These are phyloP conservation scores for Phrynocephalus forsythii DNA, from an alignment of 2,797 vertebrate species.

Conservation along the genomic window DNA sequence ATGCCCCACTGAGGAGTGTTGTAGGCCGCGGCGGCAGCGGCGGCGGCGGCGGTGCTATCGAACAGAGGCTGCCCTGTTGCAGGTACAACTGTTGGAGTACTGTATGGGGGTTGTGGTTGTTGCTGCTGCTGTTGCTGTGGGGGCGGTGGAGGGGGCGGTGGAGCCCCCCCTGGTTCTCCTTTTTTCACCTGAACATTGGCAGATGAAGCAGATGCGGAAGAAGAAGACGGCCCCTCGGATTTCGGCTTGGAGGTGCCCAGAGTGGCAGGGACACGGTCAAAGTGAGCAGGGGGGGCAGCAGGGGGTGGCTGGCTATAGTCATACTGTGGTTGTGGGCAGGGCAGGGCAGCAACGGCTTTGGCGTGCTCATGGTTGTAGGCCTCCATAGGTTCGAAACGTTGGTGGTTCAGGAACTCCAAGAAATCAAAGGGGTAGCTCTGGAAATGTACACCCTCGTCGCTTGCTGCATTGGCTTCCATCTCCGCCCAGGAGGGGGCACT, in stretches of 20 bases:
- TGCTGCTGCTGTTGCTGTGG: slow-evolving; percentile 44
- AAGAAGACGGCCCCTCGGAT: slow-evolving; percentile 49
- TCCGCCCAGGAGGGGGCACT: slow-evolving; percentile 32
- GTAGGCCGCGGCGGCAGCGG: neutral
- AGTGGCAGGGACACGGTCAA: slow-evolving; percentile 56
- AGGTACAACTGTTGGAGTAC: slow-evolving; percentile 25
- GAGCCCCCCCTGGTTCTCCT: slow-evolving; percentile 45
- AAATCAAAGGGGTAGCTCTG: slow-evolving; percentile 80
- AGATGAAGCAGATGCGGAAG: slow-evolving; percentile 72
- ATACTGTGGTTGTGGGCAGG: slow-evolving; percentile 67
- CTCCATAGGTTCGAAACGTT: slow-evolving; percentile 79
- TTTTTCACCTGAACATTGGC: slow-evolving; percentile 71
- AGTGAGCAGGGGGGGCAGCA: slow-evolving; percentile 52
- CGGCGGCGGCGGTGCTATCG: slow-evolving; percentile 46
- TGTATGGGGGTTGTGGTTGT: slow-evolving; percentile 41
- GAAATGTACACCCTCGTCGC: slow-evolving; percentile 78
- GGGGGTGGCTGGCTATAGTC: slow-evolving; percentile 54
- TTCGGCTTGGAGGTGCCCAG: slow-evolving; percentile 69
- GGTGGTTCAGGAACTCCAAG: slow-evolving; percentile 79
- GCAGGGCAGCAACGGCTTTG: slow-evolving; percentile 71
- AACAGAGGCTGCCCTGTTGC: slow-evolving; percentile 48
- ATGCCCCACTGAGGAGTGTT: slow-evolving; percentile 76
- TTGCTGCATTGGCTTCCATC: slow-evolving; percentile 76
- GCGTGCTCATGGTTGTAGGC: slow-evolving; percentile 73
- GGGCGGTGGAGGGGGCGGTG: slow-evolving; percentile 24